A percentile compares a stretch with the other conserved stretches of the same genome.
phyloP scores from a whole-genome alignment of 2,797 vertebrate species.

The Heteromormyrus szaboi region DNA sequence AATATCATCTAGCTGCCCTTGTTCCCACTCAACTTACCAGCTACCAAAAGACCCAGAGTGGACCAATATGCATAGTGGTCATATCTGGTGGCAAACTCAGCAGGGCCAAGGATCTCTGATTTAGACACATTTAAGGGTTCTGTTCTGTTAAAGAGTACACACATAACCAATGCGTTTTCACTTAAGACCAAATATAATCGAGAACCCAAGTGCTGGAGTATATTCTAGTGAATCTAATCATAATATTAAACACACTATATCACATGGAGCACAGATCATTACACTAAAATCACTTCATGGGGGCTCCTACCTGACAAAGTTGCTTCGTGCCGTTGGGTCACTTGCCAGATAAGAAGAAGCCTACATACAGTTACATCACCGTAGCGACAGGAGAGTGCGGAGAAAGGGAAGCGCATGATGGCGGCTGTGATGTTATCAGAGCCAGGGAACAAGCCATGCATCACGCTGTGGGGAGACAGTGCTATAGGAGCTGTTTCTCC shows the following conservation, averaged over 20 bases:
- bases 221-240: neutral
- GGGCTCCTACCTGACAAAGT: neutral
- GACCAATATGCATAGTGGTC: neutral
- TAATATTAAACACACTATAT: neutral
- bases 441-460: neutral
- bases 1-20: neutral
- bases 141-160: neutral
- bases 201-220: neutral
- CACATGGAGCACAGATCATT: neutral
- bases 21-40: neutral
- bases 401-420: neutral
- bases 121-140: neutral
- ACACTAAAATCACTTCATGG: neutral
- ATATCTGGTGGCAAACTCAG: neutral
- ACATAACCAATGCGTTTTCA: neutral
- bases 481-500: neutral
- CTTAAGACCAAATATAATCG: neutral
- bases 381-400: neutral
- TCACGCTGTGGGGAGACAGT: slow-evolving; percentile 10
- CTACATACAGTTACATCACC: slow-evolving; percentile 13
- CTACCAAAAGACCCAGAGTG: neutral
- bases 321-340: neutral
- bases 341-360: neutral
- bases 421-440: slow-evolving; percentile 11
- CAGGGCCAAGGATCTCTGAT: neutral